Conservation (phyloP, 1,140 invertebrate genomes). For the Sinonovacula constricta region DNA sequence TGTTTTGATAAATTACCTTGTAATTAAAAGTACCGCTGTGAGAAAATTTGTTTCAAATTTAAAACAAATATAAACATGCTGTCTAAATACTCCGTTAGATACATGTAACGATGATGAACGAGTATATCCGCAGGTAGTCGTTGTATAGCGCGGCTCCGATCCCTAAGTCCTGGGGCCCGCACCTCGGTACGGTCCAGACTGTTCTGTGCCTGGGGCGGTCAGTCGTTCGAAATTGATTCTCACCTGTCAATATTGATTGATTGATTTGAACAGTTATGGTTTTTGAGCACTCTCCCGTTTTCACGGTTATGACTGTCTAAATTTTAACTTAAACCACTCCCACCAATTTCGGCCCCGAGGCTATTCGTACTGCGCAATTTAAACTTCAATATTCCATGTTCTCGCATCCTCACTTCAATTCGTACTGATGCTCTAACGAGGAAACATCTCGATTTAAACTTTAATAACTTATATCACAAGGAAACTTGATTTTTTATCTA, state of each 20-base stretch:
- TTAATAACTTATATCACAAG: neutral
- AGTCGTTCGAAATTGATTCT: too few relatives aligned
- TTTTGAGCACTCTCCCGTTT: neutral
- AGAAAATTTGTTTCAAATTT: too few relatives aligned
- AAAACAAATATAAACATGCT: too few relatives aligned
- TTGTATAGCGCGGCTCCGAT: too few relatives aligned
- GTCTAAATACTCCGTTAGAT: too few relatives aligned
- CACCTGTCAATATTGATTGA: constrained; percentile 44
- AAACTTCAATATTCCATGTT: constrained; percentile 44
- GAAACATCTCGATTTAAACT: constrained; percentile 39
- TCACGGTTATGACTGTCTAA: constrained; percentile 37
- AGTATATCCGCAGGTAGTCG: too few relatives aligned
- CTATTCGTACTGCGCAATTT: neutral
- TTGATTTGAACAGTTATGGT: constrained; percentile 22
- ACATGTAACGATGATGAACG: too few relatives aligned
- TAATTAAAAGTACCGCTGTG: too few relatives aligned
- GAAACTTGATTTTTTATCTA: constrained; percentile 42
- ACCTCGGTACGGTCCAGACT: too few relatives aligned
- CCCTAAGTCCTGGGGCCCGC: too few relatives aligned
- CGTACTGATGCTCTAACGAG: constrained; percentile 28
- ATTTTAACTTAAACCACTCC: constrained; percentile 35
- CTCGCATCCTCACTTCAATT: constrained; percentile 8
- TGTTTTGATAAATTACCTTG: too few relatives aligned
- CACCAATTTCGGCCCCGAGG: constrained; percentile 17
- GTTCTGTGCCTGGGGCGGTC: too few relatives aligned